These are phyloP conservation scores for Oscheius sp. DNA, from an alignment of 2,888 invertebrate species.

Conservation along the genomic window DNA sequence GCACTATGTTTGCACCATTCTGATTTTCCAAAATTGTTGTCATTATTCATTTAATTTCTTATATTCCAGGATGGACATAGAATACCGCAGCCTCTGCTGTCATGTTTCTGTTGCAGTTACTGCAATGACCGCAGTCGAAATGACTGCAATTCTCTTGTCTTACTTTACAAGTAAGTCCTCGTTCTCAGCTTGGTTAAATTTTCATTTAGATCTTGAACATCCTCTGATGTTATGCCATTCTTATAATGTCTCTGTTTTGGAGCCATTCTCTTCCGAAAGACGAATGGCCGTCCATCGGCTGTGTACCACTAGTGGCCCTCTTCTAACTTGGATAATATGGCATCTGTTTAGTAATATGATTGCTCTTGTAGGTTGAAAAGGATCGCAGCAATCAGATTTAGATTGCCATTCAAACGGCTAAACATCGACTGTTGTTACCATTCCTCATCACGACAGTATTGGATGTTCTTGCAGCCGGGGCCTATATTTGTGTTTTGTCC, in stretches of 20 bases:
- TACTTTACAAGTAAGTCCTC: constrained; percentile 49
- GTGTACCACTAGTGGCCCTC: constrained; percentile 53
- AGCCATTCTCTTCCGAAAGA: constrained; percentile 47
- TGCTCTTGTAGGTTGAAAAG: constrained; percentile 39
- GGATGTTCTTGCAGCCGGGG: constrained; percentile 50
- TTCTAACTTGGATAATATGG: constrained; percentile 56
- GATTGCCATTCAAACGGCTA: constrained; percentile 46
- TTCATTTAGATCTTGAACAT: constrained; percentile 50
- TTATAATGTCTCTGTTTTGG: constrained; percentile 50
- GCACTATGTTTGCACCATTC: no score
- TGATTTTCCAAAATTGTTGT: no score
- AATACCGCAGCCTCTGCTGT: constrained; percentile 55
- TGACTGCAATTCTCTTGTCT: constrained; percentile 47
- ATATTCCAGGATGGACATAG: constrained; percentile 38
- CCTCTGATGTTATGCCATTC: constrained; percentile 56
- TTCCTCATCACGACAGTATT: constrained; percentile 46
- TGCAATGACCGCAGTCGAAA: constrained; percentile 47
- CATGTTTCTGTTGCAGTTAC: constrained; percentile 57
- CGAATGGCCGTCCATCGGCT: constrained; percentile 49
- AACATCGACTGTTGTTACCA: constrained; percentile 41
- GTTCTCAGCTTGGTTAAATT: background rate
- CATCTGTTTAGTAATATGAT: constrained; percentile 54
- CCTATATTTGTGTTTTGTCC: constrained; percentile 50
- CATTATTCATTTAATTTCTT: no score
- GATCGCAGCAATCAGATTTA: constrained; percentile 17